Percentiles rank a stretch among this genome's conserved stretches.
These are phyloP conservation scores for Shargacucullia verbasci DNA, from an alignment of 2,888 invertebrate species.

Conservation along the genomic window DNA sequence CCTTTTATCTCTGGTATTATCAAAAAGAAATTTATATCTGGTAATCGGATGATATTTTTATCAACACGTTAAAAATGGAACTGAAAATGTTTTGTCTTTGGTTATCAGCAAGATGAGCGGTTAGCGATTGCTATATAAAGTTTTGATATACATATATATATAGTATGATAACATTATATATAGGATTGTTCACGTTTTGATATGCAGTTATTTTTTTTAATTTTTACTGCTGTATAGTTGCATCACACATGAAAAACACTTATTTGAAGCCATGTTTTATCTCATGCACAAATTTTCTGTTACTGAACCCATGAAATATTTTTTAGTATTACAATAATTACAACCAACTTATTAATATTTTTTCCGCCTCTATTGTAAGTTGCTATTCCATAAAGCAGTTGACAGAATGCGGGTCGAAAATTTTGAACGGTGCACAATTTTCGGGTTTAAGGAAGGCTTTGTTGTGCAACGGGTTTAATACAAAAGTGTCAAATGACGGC, in stretches of 20 bases:
- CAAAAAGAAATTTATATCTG: conserved; percentile 30
- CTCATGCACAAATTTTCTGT: too few relatives aligned
- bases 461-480: conserved; percentile 89
- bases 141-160: conserved; percentile 18
- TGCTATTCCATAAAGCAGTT: conserved; percentile 72
- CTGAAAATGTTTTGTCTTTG: conserved; percentile 22
- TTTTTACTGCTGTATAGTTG: too few relatives aligned
- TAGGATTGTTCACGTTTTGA: too few relatives aligned
- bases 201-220: too few relatives aligned
- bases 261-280: too few relatives aligned
- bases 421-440: conserved; percentile 86
- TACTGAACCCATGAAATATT: too few relatives aligned
- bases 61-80: conserved; percentile 34
- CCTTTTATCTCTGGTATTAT: conserved; percentile 40
- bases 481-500: conserved; percentile 90
- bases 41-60: conserved; percentile 46
- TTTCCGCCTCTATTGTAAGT: conserved; percentile 53
- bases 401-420: conserved; percentile 86
- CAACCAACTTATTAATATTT: conserved; percentile 36
- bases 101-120: conserved; percentile 46
- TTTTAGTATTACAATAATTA: conserved; percentile 12
- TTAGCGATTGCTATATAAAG: conserved; percentile 30
- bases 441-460: conserved; percentile 87
- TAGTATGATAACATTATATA: background rate
- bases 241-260: too few relatives aligned